These are phyloP conservation scores for Steatornis caripensis DNA, from an alignment of 2,113 vertebrate species.

Conservation along the genomic window DNA sequence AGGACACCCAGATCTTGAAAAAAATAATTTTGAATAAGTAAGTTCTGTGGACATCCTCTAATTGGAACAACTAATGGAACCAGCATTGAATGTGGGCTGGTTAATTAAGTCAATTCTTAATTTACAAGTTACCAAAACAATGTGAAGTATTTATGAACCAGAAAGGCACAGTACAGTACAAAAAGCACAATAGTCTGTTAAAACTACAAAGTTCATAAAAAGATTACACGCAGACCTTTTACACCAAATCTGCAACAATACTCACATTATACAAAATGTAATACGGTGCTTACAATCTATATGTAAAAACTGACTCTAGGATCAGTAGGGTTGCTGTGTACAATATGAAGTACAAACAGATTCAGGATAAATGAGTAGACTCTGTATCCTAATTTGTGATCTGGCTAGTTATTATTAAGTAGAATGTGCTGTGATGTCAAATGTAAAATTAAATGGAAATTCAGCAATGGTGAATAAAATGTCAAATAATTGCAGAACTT, in stretches of 20 bases:
- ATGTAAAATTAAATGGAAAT: not conserved
- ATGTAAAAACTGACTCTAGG: not conserved
- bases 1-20: not conserved
- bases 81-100: not conserved
- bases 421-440: not conserved
- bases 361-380: not conserved
- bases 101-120: constrained; percentile 20
- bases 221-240: not conserved
- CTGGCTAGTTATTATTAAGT: not conserved
- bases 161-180: not conserved
- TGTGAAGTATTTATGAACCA: not conserved
- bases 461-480: not conserved
- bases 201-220: not conserved
- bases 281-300: not conserved
- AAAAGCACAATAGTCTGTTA: not conserved
- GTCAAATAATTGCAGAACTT: not conserved
- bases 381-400: not conserved
- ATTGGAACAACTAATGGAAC: not conserved
- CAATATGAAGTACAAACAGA: not conserved
- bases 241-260: not conserved
- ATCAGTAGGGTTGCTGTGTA: not conserved
- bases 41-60: not conserved
- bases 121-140: constrained; percentile 5
- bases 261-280: not conserved
- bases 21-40: not conserved